Conservation (phyloP, 37 sponge, comb jelly and placozoan species). For the Oscarella lobularis region DNA sequence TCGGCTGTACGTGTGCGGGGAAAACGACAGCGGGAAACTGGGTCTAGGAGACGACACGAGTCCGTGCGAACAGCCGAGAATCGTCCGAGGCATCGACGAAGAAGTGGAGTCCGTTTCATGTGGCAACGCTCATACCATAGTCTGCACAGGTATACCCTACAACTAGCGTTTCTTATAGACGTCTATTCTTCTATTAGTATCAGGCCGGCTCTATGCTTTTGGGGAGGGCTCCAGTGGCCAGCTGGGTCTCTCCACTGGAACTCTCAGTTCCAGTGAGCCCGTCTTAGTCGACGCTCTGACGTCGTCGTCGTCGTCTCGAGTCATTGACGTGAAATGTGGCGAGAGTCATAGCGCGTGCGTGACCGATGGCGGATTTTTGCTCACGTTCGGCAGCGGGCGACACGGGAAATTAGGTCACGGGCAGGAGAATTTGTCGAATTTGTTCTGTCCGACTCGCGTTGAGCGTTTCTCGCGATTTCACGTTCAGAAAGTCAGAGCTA, state of each 20-base stretch:
- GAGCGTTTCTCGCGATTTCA: neutral
- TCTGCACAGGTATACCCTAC: neutral
- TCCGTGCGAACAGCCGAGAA: neutral
- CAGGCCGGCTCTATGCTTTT: neutral
- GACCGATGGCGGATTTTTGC: neutral
- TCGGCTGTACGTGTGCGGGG: neutral
- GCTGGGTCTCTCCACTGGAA: too few species aligned
- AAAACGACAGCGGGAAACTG: neutral
- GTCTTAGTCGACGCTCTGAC: too few species aligned
- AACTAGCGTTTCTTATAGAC: too few species aligned
- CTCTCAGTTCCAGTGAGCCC: too few species aligned
- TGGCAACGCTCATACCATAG: neutral
- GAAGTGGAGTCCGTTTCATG: neutral
- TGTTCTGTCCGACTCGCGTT: neutral
- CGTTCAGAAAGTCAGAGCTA: neutral
- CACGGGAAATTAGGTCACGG: slow-evolving; percentile 18
- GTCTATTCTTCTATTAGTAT: too few species aligned
- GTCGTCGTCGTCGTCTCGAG: too few species aligned
- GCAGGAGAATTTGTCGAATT: slow-evolving; percentile 8
- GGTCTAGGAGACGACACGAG: neutral
- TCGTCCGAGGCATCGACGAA: neutral
- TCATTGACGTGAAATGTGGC: too few species aligned
- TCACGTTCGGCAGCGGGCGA: slow-evolving; percentile 9
- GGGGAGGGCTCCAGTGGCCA: neutral
- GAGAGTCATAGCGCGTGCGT: too few species aligned